Evolutionary conservation across 2,888 invertebrate genomes (phyloP).

Genomic region (Phortica magna): DNA sequence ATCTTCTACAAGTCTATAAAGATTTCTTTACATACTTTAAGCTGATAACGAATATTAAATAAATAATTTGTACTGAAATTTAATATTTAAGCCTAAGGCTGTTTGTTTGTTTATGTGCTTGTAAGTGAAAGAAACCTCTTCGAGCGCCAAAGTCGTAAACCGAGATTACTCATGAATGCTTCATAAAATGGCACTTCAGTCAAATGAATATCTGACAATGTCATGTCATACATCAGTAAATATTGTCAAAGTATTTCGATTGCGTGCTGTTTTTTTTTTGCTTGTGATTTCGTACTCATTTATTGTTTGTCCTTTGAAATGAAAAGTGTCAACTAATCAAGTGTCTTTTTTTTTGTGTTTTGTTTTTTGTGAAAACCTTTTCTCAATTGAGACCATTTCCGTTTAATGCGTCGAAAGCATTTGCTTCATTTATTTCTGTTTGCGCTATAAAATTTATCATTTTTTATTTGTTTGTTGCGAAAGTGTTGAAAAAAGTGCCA

Average conservation of each 20-base stretch:
- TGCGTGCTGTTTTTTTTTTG: neutral
- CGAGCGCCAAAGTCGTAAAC: neutral
- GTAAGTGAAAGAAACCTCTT: neutral
- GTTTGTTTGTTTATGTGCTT: too few species aligned
- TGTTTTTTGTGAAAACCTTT: neutral
- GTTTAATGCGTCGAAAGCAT: conserved; percentile 65
- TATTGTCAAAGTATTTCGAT: neutral
- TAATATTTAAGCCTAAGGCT: too few species aligned
- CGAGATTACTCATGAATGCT: neutral
- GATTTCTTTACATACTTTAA: conserved; percentile 1
- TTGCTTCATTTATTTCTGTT: conserved; percentile 67
- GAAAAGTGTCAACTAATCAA: conserved; percentile 71
- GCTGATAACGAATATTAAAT: neutral
- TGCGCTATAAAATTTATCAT: conserved; percentile 71
- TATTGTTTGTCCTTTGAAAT: conserved; percentile 38
- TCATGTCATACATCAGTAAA: conserved; percentile 39
- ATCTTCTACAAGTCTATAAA: neutral
- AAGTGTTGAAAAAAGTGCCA: conserved; percentile 53
- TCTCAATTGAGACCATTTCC: neutral
- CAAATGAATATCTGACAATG: neutral
- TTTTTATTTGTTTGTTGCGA: conserved; percentile 59
- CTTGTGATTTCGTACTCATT: neutral
- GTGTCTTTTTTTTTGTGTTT: conserved; percentile 40
- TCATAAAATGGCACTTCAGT: conserved; percentile 14
- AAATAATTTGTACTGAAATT: too few species aligned